Conservation (phyloP, 2,113 vertebrate species). For the Chunga burmeisteri region DNA sequence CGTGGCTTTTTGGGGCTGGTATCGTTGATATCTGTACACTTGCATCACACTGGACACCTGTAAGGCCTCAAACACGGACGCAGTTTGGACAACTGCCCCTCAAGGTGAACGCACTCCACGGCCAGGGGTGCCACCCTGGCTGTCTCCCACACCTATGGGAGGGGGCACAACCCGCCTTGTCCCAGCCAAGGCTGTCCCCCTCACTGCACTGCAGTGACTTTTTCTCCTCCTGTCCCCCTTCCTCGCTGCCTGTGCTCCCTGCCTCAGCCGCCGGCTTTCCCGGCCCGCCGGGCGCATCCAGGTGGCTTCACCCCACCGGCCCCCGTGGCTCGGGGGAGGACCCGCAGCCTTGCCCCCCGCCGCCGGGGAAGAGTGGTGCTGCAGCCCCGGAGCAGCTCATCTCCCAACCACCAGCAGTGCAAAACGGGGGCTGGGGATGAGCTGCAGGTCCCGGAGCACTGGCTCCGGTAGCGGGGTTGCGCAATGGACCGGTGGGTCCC, state of each 20-base stretch:
- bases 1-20: not conserved
- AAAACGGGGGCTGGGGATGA: not conserved
- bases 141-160: not conserved
- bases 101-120: not conserved
- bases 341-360: fast-evolving
- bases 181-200: not conserved
- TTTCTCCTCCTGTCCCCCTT: not conserved
- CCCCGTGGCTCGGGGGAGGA: not conserved
- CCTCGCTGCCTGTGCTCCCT: not conserved
- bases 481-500: too few relatives aligned
- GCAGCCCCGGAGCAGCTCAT: not conserved
- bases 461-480: too few relatives aligned
- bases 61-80: not conserved
- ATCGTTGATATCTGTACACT: not conserved
- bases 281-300: fast-evolving
- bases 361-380: not conserved
- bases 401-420: not conserved
- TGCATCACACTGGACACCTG: not conserved
- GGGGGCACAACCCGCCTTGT: not conserved
- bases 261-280: not conserved
- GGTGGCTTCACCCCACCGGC: not conserved
- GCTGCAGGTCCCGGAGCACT: not conserved
- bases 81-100: not conserved
- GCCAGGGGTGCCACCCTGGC: not conserved
- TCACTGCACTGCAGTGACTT: not conserved